Percentiles rank a stretch among this genome's conserved stretches.
phyloP scores from a whole-genome alignment of 2,797 vertebrate genomes.

The Aeoliscus strigatus region DNA sequence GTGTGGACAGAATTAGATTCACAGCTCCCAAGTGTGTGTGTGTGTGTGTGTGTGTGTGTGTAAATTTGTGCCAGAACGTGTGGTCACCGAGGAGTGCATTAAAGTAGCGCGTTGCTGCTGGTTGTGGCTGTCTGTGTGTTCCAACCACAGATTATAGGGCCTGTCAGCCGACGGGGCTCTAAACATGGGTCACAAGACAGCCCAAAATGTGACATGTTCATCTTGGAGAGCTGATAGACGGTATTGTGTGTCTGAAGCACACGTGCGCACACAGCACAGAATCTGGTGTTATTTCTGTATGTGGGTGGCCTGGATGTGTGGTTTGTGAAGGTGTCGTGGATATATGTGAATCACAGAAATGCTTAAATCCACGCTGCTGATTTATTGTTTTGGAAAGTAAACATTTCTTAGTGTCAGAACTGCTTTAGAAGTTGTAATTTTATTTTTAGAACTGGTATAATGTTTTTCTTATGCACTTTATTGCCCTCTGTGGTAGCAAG shows the following conservation, averaged over 20 bases:
- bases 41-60: conserved; percentile 30
- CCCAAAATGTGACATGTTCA: conserved; percentile 62
- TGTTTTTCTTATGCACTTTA: conserved; percentile 1
- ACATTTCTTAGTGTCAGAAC: neutral
- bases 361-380: neutral
- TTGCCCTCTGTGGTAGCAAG: neutral
- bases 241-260: conserved; percentile 46
- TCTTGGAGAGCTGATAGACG: conserved; percentile 48
- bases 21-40: conserved; percentile 36
- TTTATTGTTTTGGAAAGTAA: conserved; percentile 8
- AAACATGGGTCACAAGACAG: conserved; percentile 55
- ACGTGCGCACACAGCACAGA: conserved; percentile 46
- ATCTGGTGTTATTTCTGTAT: conserved; percentile 54
- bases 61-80: conserved; percentile 38
- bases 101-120: conserved; percentile 50
- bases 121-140: conserved; percentile 56
- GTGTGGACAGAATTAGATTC: conserved; percentile 48
- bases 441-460: neutral
- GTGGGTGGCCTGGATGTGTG: conserved; percentile 31
- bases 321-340: conserved; percentile 28
- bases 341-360: conserved; percentile 19
- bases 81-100: conserved; percentile 52
- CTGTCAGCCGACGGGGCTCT: conserved; percentile 49
- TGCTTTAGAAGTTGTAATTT: neutral
- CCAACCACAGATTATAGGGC: conserved; percentile 64